A percentile compares a stretch with the other conserved stretches of the same genome.
Evolutionary conservation across 2,797 vertebrate species (phyloP).

Genomic region (Eospalax fontanierii): DNA sequence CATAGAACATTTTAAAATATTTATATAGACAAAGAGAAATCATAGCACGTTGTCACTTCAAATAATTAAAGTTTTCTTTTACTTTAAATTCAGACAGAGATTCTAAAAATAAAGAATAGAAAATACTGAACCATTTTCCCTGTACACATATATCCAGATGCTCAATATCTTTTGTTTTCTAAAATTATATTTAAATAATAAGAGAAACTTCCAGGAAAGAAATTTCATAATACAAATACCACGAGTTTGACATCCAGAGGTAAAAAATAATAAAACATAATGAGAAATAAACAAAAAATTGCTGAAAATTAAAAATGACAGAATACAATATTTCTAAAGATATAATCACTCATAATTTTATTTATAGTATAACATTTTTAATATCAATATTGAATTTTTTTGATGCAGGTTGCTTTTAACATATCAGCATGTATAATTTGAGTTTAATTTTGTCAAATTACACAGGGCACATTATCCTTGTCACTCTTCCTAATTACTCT

Average conservation of each 20-base stretch:
- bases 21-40: background rate
- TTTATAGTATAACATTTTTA: background rate
- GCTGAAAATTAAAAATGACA: background rate
- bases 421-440: background rate
- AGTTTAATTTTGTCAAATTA: slow-evolving; percentile 51
- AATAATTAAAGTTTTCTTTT: background rate
- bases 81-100: background rate
- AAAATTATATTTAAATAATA: background rate
- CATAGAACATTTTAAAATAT: background rate
- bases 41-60: background rate
- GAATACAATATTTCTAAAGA: background rate
- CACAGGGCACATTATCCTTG: background rate
- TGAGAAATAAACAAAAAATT: background rate
- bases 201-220: background rate
- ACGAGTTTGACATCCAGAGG: background rate
- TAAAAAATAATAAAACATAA: background rate
- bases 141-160: background rate
- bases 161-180: background rate
- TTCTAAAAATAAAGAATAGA: background rate
- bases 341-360: background rate
- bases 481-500: slow-evolving; percentile 43
- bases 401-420: background rate
- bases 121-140: background rate
- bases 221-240: background rate
- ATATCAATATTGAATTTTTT: background rate